Base-by-base conservation (phyloP, 2,113 vertebrate genomes). In the Hemicordylus capensis region DNA sequence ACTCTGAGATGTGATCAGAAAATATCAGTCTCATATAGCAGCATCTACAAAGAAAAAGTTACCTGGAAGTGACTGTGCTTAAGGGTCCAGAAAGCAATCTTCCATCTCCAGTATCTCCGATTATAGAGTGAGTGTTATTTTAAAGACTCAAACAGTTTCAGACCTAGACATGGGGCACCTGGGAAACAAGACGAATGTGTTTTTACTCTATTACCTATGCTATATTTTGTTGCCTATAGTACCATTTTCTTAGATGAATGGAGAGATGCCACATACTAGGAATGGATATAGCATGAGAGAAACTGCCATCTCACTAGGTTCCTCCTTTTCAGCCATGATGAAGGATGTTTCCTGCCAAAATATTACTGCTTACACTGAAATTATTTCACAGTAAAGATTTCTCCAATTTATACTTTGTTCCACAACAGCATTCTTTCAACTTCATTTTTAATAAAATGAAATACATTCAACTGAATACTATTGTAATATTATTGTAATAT, bases 111-210 rank as follows among this genome's bases (percentile, higher is more conserved):
- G 34, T 89, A 76, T 10, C 6, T 84, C 70, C 85, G 73, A 76
- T 89, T 84, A 81, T 90, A 83, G 3, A 76, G 44, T 70, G 58
- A 91, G 48, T 24, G 78, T 61, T 56, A 76, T 37, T 91, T 90
- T 89, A 67, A 87, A 56, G 69, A 85, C 56, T 70, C 75, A 85
- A 89, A 75, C 59, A 0, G 63, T 44, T 91, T 82, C 83, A 84
- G 56, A 76, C 61, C 39, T 59, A 31, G 76, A 63, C 1, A 1
- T 44, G 46, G 61, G 26, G 20, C 46, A 66, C 26, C 63, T 51
- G 24, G 39, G 69, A 88, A 89, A 42, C 15, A 63, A 85, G 61
- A 34, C 0, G 0, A 59, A 54, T 44, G 6, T 17, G 88, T 11
- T 79, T 19, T 39, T 89, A 79, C 11, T 61, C 37, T 84, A 76